Base-by-base conservation (phyloP, 2,797 vertebrate species). In the Nyctalus aviator region DNA sequence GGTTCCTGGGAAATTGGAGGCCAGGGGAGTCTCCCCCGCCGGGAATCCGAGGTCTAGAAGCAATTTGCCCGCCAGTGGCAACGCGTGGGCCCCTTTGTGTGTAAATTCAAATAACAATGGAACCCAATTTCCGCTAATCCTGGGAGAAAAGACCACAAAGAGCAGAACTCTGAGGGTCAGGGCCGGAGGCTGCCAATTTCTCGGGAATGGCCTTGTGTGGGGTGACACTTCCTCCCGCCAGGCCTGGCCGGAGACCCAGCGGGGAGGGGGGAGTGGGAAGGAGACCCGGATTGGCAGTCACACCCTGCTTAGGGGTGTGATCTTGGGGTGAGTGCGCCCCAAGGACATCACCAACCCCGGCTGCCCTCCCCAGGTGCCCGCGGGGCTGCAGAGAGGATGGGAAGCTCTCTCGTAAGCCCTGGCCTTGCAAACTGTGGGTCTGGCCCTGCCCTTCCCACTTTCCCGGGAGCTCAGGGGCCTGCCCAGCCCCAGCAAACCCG, bases 91-190 rank as follows among this genome's bases (percentile, higher is more conserved):
- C 78, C 62, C 21, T 27, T 83, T 86, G 68, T 50, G 84, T 95
- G 66, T 69, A 84, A 69, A 90, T 94, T 95, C 89, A 90, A 89
- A 84, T 86, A 95, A 94, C 85, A 84, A 10, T 62, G 62, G 55
- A 93, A 95, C 86, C 48, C 92, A 93, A 76, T 95, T 96, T 96
- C 27, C 72, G 64, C 91, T 83, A 95, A 93, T 93, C 88, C 94
- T 79, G 57, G 44, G 79, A 96, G 95, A 95, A 96, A 96, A 87
- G 18, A 86, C 78, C 86, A 37, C 83, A 68, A 91, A 96, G 85
- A 86, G 37, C 78, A 41, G 73, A 82, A 62, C 44, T 72, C 81
- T 90, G 88, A 86, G 20, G 21, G 71, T 66, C 35, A 81, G 91
- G 88, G 94, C 94, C 92, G 12, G 59, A 53, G 21, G 88, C 83